phyloP scores from a whole-genome alignment of 2,797 vertebrate species.

The Poeciliopsis infans region DNA sequence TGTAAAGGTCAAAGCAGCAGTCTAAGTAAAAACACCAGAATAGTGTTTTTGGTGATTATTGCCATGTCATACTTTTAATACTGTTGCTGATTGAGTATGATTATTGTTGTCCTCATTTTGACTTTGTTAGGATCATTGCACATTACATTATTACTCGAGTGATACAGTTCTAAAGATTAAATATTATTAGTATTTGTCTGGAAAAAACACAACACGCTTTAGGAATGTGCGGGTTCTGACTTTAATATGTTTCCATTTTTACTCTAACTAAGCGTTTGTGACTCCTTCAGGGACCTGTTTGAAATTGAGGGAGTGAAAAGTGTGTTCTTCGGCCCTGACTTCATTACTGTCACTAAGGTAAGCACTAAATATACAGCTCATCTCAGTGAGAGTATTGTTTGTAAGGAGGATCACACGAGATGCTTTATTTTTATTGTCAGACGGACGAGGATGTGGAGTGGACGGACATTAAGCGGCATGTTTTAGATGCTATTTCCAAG shows the following conservation, averaged over 20 bases:
- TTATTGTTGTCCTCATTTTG: not conserved
- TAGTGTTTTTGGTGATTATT: not conserved
- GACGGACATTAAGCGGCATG: conserved; percentile 79
- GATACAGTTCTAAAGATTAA: not conserved
- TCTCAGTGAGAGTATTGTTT: conserved; percentile 7
- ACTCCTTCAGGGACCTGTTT: conserved; percentile 79
- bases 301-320: conserved; percentile 85
- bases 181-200: not conserved
- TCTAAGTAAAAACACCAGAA: too few relatives aligned
- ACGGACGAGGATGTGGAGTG: conserved; percentile 81
- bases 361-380: conserved; percentile 12
- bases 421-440: conserved; percentile 58
- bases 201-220: not conserved
- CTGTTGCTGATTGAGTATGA: not conserved
- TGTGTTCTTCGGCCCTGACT: conserved; percentile 87
- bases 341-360: conserved; percentile 87
- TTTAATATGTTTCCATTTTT: conserved; percentile 13
- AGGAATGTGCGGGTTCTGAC: not conserved
- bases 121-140: not conserved
- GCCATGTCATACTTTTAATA: not conserved
- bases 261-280: conserved; percentile 7
- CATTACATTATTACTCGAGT: not conserved
- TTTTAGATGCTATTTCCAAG: conserved; percentile 74
- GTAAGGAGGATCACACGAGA: not conserved
- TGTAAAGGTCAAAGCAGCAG: not conserved